phyloP scores from a whole-genome alignment of 2,888 invertebrate species.

The Pheosia tremula region DNA sequence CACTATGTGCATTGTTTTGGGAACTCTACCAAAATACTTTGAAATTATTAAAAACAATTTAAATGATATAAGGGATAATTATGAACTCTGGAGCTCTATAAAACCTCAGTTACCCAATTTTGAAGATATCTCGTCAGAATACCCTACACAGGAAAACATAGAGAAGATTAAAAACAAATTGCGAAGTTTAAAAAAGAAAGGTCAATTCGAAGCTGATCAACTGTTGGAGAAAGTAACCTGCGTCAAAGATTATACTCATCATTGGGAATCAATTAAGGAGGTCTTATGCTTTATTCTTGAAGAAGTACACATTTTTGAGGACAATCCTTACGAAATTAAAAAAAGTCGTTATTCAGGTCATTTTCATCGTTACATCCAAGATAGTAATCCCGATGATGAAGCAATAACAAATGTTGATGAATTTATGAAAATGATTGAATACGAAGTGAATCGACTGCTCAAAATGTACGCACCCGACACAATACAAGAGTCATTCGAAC shows the following conservation, averaged over 20 bases:
- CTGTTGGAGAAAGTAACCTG: background rate
- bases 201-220: background rate
- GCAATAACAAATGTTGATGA: background rate
- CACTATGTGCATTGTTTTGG: background rate
- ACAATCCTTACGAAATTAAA: background rate
- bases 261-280: slow-evolving; percentile 13
- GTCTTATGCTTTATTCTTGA: slow-evolving; percentile 6
- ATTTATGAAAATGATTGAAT: background rate
- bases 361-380: background rate
- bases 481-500: background rate
- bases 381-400: background rate
- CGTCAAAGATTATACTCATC: slow-evolving; percentile 5
- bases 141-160: slow-evolving; percentile 1
- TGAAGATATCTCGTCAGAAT: background rate
- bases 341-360: background rate
- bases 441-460: background rate
- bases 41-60: background rate
- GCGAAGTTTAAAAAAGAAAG: background rate
- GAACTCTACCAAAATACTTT: slow-evolving; percentile 13
- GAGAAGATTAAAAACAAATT: background rate
- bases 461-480: background rate
- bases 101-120: background rate
- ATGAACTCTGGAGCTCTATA: background rate
- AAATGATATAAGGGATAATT: slow-evolving; percentile 4
- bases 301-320: background rate